phyloP scores from a whole-genome alignment of 2,797 vertebrate genomes.

The Antennarius maculatus region DNA sequence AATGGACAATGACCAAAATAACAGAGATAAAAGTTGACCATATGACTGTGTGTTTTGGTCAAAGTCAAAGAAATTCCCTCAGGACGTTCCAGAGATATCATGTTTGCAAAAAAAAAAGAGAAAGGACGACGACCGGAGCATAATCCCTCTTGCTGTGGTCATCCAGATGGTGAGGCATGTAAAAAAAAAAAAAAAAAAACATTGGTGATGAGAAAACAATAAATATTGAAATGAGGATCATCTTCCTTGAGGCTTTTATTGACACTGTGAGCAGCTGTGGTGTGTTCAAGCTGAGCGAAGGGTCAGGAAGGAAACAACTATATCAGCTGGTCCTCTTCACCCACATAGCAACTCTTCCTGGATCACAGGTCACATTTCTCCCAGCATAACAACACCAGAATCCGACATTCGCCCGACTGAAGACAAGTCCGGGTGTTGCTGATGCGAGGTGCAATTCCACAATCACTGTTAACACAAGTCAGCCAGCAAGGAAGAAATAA shows the following conservation, averaged over 20 bases:
- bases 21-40: no score
- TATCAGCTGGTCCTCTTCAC: slow-evolving; percentile 38
- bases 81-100: no score
- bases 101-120: no score
- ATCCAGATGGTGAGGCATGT: no score
- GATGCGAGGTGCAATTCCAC: slow-evolving; percentile 39
- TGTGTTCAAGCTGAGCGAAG: slow-evolving; percentile 3
- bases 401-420: slow-evolving; percentile 41
- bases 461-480: slow-evolving; percentile 20
- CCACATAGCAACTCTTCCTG: slow-evolving; percentile 57
- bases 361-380: slow-evolving; percentile 69
- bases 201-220: slow-evolving; percentile 20
- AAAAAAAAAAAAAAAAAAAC: background rate
- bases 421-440: slow-evolving; percentile 38
- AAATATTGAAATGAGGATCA: slow-evolving; percentile 28
- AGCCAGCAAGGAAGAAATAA: background rate
- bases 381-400: slow-evolving; percentile 62
- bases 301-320: slow-evolving; percentile 39
- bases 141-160: no score
- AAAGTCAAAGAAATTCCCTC: no score
- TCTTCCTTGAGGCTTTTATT: slow-evolving; percentile 23
- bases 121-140: no score
- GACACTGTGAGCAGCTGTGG: slow-evolving; percentile 21
- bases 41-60: no score
- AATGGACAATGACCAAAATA: no score